phyloP scores from a whole-genome alignment of 2,888 invertebrate genomes.

The Leucophora obtusa region DNA sequence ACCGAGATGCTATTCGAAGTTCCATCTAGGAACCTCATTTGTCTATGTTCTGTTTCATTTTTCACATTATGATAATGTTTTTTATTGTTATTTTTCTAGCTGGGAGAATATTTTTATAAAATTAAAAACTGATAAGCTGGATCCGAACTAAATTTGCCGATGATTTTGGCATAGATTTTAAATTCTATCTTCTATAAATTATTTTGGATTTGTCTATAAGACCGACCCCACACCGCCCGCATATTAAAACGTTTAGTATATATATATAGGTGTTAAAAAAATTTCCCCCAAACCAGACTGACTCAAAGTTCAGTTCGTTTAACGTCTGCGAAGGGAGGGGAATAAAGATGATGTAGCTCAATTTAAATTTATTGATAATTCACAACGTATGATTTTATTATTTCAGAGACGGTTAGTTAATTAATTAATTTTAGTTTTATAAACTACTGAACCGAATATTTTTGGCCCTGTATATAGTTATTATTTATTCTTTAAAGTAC shows the following conservation, averaged over 20 bases:
- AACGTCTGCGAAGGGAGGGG: slow-evolving; percentile 18
- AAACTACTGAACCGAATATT: too few species aligned
- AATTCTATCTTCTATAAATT: not conserved
- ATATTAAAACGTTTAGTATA: slow-evolving; percentile 37
- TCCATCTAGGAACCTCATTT: slow-evolving; percentile 48
- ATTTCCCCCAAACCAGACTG: slow-evolving; percentile 39
- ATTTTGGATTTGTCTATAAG: not conserved
- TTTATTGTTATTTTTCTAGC: slow-evolving; percentile 19
- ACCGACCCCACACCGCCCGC: slow-evolving; percentile 54
- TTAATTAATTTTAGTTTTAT: too few species aligned
- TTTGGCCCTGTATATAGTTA: too few species aligned
- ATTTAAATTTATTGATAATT: slow-evolving; percentile 32
- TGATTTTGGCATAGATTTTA: slow-evolving; percentile 50
- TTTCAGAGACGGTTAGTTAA: not conserved
- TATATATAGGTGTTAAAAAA: not conserved
- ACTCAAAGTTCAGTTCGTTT: slow-evolving; percentile 56
- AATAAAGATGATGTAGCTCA: slow-evolving; percentile 22
- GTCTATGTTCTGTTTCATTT: slow-evolving; percentile 33
- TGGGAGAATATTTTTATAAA: slow-evolving; percentile 37
- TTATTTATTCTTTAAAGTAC: too few species aligned
- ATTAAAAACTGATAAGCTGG: slow-evolving; percentile 54
- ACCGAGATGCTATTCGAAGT: slow-evolving; percentile 43
- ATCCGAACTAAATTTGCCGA: slow-evolving; percentile 28
- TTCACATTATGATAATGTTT: slow-evolving; percentile 21
- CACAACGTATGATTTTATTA: slow-evolving; percentile 26